These are phyloP conservation scores for Trichoplusia ni DNA, from an alignment of 1,140 invertebrate species.

Conservation along the genomic window DNA sequence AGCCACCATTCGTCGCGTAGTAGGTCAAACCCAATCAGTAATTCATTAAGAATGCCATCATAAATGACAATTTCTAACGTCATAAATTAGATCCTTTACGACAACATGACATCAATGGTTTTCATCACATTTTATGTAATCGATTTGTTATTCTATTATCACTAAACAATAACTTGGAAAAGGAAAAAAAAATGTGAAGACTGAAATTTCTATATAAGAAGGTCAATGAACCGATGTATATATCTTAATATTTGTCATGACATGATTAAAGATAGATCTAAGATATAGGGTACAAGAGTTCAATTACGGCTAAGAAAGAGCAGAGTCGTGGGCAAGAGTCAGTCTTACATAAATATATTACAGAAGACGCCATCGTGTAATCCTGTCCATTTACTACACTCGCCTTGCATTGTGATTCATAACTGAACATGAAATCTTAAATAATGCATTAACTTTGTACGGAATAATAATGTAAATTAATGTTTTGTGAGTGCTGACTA, in stretches of 20 bases:
- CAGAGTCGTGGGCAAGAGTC: constrained; percentile 14
- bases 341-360: constrained; percentile 12
- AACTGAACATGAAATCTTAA: constrained; percentile 3
- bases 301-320: neutral
- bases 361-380: neutral
- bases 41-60: neutral
- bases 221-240: too few species aligned
- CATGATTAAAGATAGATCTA: too few species aligned
- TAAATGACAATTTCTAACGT: constrained; percentile 1
- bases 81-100: constrained; percentile 10
- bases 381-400: constrained; percentile 3
- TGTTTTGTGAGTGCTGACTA: constrained; percentile 14
- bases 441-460: constrained; percentile 18
- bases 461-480: constrained; percentile 27
- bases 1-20: neutral
- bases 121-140: constrained; percentile 3
- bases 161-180: too few species aligned
- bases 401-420: constrained; percentile 6
- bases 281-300: neutral
- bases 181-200: too few species aligned
- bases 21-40: neutral
- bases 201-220: too few species aligned
- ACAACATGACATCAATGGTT: neutral
- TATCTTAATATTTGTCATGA: too few species aligned
- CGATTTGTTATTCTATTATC: neutral